Base-by-base conservation (phyloP, 1,140 invertebrate species). In the Drosophila ogumai region DNA sequence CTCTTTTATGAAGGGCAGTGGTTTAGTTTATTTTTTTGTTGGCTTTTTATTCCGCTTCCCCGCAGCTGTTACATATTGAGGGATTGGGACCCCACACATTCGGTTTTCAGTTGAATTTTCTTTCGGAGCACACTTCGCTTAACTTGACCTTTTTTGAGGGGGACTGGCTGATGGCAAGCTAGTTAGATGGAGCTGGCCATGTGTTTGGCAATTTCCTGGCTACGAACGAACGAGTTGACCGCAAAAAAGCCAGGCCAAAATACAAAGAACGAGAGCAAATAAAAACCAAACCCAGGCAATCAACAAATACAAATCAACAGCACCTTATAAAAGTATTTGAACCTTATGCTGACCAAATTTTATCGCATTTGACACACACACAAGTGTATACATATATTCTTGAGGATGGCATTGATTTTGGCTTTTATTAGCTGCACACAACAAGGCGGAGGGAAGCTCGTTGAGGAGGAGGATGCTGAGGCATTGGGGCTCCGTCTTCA, bases 271-370 rank as follows among this genome's bases (percentile, higher is more conserved):
- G 52, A 43, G 56, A 71, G 84, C 85, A 88, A 88, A 88, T 88
- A 88, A 88, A 87, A 88, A 81, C 36, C 76, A 88, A 85, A 81
- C 85, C 85, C 85, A 81, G 69, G 85, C 85, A 88, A 88, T 88
- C 85, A 88, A 84, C 85, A 90, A 88, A 88, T 88, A 88, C 81
- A 81, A 85, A 85, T 90, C 85, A 78, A 85, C 85, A 90, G 85
- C 85, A 88, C 85, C 85, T 88, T 88, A 88, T 90, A 90, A 88
- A 88, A 88, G 85, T 88, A 88, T 88, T 88, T 88, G 65, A 81
- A 90, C 85, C 85, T 85, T 88, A 88, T 90, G 85, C 78, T 88
- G 85, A 90, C 85, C 85, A 85, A 88, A 88, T 88, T 88, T 88
- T 88, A 90, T 88, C 86, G 77, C 78, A 81, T 85, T 75, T 90